A percentile compares a stretch with the other conserved stretches of the same genome.
phyloP scores from a whole-genome alignment of 2,888 invertebrate species.

The Parochlus steinenii region DNA sequence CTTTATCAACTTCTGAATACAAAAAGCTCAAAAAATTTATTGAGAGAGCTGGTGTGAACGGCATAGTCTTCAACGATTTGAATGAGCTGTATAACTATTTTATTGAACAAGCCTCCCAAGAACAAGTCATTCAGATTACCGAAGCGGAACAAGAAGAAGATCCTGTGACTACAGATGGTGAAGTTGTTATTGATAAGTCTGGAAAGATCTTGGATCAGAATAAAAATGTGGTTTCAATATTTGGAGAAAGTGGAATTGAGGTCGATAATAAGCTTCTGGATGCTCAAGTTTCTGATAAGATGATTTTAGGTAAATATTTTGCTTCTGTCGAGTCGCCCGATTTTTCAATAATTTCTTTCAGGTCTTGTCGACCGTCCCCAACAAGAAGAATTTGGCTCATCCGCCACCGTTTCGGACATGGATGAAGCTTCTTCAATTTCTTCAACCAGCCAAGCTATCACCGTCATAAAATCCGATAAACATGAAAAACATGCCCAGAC shows the following conservation, averaged over 20 bases:
- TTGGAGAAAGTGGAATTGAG: constrained; percentile 14
- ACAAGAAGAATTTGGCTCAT: background rate
- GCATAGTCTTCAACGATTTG: constrained; percentile 13
- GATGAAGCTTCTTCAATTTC: constrained; percentile 14
- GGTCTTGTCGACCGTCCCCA: constrained; percentile 10
- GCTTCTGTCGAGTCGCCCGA: too few relatives aligned
- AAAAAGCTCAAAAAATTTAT: constrained; percentile 12
- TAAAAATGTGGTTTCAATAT: constrained; percentile 12
- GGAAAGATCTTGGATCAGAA: background rate
- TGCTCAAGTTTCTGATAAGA: constrained; percentile 13
- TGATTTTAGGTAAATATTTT: constrained; percentile 16
- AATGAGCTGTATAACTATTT: constrained; percentile 15
- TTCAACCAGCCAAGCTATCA: constrained; percentile 3
- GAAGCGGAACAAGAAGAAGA: background rate
- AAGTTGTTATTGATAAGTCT: background rate
- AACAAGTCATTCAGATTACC: background rate
- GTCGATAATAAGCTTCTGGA: constrained; percentile 12
- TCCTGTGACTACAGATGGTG: constrained; percentile 1
- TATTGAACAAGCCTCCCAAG: constrained; percentile 7
- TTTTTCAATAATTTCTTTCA: too few relatives aligned
- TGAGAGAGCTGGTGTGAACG: constrained; percentile 10
- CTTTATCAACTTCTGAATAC: constrained; percentile 6
- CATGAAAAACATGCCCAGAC: constrained; percentile 10
- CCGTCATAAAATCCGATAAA: constrained; percentile 1
- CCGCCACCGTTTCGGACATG: background rate